Evolutionary conservation across 2,113 vertebrate species (phyloP).

Genomic region (Beaufortia kweichowensis): DNA sequence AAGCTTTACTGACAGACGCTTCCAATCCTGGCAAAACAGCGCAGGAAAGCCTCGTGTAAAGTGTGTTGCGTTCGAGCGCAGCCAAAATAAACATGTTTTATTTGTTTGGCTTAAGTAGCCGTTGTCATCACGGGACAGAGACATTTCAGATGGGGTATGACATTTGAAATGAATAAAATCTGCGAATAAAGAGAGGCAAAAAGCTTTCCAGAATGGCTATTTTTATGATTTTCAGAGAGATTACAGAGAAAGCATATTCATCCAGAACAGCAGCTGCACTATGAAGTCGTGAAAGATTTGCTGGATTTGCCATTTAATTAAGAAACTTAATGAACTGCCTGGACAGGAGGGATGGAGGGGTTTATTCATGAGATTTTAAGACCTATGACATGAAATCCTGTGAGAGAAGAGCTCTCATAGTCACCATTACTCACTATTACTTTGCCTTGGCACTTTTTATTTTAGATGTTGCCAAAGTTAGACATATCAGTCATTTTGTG

Average conservation of each 20-base stretch:
- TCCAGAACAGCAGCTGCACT: neutral
- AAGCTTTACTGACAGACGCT: constrained; percentile 26
- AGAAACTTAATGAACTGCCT: constrained; percentile 1
- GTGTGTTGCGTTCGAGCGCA: neutral
- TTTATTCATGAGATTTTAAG: constrained; percentile 12
- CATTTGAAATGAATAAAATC: constrained; percentile 16
- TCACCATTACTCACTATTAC: too few relatives aligned
- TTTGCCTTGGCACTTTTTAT: too few relatives aligned
- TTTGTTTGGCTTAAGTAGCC: constrained; percentile 11
- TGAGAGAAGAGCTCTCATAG: neutral
- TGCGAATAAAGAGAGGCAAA: constrained; percentile 30
- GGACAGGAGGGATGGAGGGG: neutral
- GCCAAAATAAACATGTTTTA: constrained; percentile 3
- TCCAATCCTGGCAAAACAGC: constrained; percentile 24
- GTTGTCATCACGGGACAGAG: neutral
- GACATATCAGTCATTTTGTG: neutral
- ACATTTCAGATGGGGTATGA: constrained; percentile 26
- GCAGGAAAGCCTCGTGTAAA: constrained; percentile 1
- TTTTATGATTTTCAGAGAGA: constrained; percentile 1
- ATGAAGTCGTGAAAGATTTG: constrained; percentile 5
- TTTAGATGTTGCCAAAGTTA: constrained; percentile 13
- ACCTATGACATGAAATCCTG: neutral
- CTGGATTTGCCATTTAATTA: neutral
- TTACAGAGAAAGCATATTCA: neutral
- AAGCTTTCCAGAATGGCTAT: neutral